Base-by-base conservation (phyloP, 1,140 invertebrate genomes). In the Panagrolaimus sp. region DNA sequence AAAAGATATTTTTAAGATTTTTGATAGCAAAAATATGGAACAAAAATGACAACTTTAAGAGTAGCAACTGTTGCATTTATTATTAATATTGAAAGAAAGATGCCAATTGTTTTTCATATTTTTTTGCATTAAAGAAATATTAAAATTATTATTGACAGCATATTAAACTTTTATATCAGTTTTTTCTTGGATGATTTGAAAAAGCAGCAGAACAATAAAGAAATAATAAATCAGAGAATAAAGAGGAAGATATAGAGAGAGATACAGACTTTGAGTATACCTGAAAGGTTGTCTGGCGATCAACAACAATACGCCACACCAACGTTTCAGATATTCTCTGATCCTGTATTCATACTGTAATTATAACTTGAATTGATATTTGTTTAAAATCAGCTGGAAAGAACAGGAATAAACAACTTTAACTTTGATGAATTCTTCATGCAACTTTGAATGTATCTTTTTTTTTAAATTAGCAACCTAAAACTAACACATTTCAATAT, bases 241-340 rank as follows among this genome's bases (percentile, higher is more conserved):
- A n/a, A n/a, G n/a, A n/a, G n/a, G n/a, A 27, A 27, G 20, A 25
- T 57, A 25, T 20, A 27, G 9, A 57, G 51, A 27, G 27, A 57
- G 31, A 38, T 38, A 38, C 31, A 57, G 51, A 20, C 25, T 51
- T 57, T 20, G n/a, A 27, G 51, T 57, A 57, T 57, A 57, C 51
- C 51, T 57, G 51, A 57, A 57, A 57, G 51, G 51, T 27, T 20
- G 51, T 27, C 27, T 57, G 51, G 51, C 51, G 51, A 57, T 57
- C 9, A 4, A 25, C 4, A 57, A 25, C 1, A 25, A 25, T n/a
- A 57, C 51, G 51, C 51, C 51, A 57, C 51, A 57, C 51, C 51
- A 57, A 57, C 51, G 51, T 57, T 57, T 57, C 51, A 57, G 51
- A 57, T 57, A 57, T 57, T 57, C 51, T 38, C 31, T 38, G 31